These are phyloP conservation scores for Allolobophora icterica DNA, from an alignment of 2,888 invertebrate genomes.

Conservation along the genomic window DNA sequence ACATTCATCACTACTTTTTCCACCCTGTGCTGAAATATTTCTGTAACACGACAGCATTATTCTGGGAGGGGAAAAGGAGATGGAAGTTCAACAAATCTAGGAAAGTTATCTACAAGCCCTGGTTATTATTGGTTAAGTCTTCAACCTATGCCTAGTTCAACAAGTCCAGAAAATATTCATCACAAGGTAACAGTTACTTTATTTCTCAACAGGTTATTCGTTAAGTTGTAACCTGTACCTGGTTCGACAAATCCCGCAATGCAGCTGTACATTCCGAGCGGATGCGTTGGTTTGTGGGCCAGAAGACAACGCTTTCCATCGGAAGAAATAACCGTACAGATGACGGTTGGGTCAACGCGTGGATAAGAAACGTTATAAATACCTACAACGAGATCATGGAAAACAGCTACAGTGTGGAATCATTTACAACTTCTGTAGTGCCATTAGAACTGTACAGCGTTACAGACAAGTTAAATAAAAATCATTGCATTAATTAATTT, in stretches of 20 bases:
- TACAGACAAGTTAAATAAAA: background rate
- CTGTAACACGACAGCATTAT: too few relatives aligned
- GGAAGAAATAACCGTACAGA: slow-evolving; percentile 66
- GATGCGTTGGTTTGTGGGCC: slow-evolving; percentile 67
- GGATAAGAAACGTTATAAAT: slow-evolving; percentile 62
- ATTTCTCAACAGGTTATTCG: background rate
- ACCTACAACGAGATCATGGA: slow-evolving; percentile 50
- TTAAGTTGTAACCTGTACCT: slow-evolving; percentile 50
- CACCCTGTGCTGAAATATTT: too few relatives aligned
- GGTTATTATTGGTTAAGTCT: too few relatives aligned
- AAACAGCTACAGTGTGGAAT: too few relatives aligned
- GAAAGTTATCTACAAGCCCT: too few relatives aligned
- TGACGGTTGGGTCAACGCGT: slow-evolving; percentile 66
- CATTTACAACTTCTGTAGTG: too few relatives aligned
- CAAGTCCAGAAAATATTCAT: background rate
- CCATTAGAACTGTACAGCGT: background rate
- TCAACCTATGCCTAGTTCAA: background rate
- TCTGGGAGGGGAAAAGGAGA: too few relatives aligned
- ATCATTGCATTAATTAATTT: background rate
- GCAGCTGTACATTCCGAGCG: slow-evolving; percentile 69
- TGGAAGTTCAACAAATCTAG: too few relatives aligned
- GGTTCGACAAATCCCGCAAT: slow-evolving; percentile 71
- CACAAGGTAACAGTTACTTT: background rate
- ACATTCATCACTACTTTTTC: too few relatives aligned
- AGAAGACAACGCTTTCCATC: slow-evolving; percentile 65